Evolutionary conservation across 2,113 vertebrate genomes (phyloP).

Genomic region (Syrrhaptes paradoxus): DNA sequence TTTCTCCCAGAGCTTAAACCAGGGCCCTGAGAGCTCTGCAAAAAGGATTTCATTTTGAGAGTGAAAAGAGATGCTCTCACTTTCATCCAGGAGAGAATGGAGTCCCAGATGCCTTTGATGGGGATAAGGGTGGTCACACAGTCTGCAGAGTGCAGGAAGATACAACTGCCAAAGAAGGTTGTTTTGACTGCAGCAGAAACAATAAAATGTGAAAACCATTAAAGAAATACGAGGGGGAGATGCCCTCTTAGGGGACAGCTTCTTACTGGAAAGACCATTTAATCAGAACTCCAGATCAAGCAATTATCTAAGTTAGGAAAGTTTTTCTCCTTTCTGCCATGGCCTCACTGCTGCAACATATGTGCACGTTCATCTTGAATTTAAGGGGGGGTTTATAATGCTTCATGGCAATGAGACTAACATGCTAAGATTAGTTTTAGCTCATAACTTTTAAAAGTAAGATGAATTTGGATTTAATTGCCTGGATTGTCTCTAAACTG

Average conservation of each 20-base stretch:
- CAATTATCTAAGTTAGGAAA: background rate
- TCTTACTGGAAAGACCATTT: background rate
- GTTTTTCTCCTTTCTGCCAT: background rate
- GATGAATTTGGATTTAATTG: background rate
- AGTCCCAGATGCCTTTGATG: background rate
- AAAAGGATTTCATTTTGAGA: background rate
- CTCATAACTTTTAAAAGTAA: background rate
- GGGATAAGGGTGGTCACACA: background rate
- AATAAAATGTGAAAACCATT: slow-evolving; percentile 50
- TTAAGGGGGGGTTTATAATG: background rate
- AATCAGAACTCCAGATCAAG: background rate
- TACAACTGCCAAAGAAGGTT: slow-evolving; percentile 1
- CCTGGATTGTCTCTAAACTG: background rate
- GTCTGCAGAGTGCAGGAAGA: background rate
- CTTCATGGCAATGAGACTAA: background rate
- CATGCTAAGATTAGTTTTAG: background rate
- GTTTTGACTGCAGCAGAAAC: slow-evolving; percentile 50
- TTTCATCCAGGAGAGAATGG: background rate
- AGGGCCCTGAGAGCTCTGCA: background rate
- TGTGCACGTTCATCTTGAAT: background rate
- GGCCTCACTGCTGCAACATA: background rate
- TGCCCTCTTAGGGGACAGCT: background rate
- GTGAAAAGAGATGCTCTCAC: slow-evolving; percentile 17
- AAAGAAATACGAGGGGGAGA: background rate
- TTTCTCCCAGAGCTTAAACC: background rate